Base-by-base conservation (phyloP, 2,797 vertebrate genomes). In the Nyctalus aviator region DNA sequence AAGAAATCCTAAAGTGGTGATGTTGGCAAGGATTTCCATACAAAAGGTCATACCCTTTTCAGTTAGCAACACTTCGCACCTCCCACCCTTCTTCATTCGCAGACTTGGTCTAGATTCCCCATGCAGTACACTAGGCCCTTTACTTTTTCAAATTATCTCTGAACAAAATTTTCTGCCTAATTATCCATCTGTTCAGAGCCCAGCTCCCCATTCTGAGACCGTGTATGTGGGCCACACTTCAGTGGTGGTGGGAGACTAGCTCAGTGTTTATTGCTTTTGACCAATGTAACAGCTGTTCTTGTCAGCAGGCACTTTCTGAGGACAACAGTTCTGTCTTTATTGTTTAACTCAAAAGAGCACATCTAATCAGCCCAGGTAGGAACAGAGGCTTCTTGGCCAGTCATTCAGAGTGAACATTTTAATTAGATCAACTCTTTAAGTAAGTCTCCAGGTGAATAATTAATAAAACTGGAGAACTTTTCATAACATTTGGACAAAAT, bases 381-480 rank as follows among this genome's bases (percentile, higher is more conserved):
- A 77, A 50, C 18, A 48, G 73, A n/a, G n/a, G 35, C 48, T 37
- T 90, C 32, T 72, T 84, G 57, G 17, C 41, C 59, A 78, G 50
- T 62, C 76, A 79, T n/a, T 77, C 57, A 30, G 55, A 72, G 35
- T 79, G 46, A 89, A 53, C 9, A 87, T 86, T 84, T 89, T 93
- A 93, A 91, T 95, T 92, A 96, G 30, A 73, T 84, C 41, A 81
- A 17, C 30, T 8, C 78, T 90, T 83, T 83, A 76, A 87, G 68
- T 82, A 76, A 84, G 35, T 94, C 76, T 96, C 90, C 84, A 44
- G 37, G 37, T 72, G 86, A 35, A 18, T 48, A 87, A 20, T 41
- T 93, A 91, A 96, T 93, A 93, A 88, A 86, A 95, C 32, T 62
- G 41, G 32, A 92, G 66, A 93, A 66, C 32, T 81, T 91, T 94